phyloP scores from a whole-genome alignment of 1,140 invertebrate genomes.

The Bradynema listronoti region DNA sequence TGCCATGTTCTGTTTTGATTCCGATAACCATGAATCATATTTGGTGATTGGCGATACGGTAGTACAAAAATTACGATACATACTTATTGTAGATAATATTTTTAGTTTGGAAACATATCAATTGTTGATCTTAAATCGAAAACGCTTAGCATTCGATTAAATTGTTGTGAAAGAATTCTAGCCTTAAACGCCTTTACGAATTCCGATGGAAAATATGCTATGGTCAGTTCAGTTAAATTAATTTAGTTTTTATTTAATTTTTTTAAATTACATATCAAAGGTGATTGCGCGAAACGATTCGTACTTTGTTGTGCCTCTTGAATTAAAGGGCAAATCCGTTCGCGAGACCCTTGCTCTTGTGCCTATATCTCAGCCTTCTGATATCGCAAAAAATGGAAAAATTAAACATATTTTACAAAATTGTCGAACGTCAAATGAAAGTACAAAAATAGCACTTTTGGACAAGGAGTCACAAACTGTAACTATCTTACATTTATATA shows the following conservation, averaged over 20 bases:
- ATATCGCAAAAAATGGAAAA: not conserved
- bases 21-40: conserved; percentile 12
- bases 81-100: conserved; percentile 1
- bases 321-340: conserved; percentile 15
- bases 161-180: conserved; percentile 2
- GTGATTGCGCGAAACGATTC: conserved; percentile 9
- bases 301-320: conserved; percentile 22
- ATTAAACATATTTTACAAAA: conserved; percentile 4
- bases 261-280: conserved; percentile 19
- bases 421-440: no score
- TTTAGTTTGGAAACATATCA: conserved; percentile 29
- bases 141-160: conserved; percentile 19
- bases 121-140: conserved; percentile 34
- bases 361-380: not conserved
- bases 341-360: conserved; percentile 20
- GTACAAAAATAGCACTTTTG: no score
- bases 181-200: conserved; percentile 9
- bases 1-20: conserved; percentile 23
- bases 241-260: not conserved
- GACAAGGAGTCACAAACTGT: not conserved
- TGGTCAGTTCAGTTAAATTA: conserved; percentile 24
- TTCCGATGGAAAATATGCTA: conserved; percentile 7
- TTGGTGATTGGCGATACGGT: conserved; percentile 25
- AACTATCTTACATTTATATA: not conserved
- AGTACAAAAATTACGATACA: conserved; percentile 3